Evolutionary conservation across 2,113 vertebrate genomes (phyloP).

Genomic region (Peromyscus californicus): DNA sequence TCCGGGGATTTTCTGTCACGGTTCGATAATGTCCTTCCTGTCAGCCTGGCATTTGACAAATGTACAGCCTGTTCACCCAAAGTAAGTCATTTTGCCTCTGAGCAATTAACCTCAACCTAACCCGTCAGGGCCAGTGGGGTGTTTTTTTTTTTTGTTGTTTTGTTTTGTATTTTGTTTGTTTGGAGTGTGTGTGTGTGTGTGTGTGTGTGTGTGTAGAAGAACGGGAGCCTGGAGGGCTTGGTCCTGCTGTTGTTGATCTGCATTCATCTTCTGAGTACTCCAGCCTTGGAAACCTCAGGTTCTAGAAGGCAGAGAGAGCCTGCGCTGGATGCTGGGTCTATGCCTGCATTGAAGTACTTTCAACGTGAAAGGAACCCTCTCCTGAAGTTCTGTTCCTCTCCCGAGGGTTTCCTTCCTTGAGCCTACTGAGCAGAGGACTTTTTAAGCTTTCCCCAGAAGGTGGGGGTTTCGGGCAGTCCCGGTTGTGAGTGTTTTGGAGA

Average conservation of each 20-base stretch:
- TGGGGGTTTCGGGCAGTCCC: not conserved
- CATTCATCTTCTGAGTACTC: slow-evolving; percentile 25
- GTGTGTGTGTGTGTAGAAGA: not conserved
- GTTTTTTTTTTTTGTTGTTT: not conserved
- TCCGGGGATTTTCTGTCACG: slow-evolving; percentile 98
- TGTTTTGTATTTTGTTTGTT: too few relatives aligned
- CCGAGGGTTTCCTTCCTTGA: not conserved
- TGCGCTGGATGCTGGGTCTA: slow-evolving; percentile 1
- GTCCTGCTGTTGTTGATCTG: not conserved
- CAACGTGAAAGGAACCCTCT: not conserved
- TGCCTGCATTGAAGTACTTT: not conserved
- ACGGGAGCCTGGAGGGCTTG: not conserved
- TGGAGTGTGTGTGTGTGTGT: too few relatives aligned
- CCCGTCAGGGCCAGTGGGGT: not conserved
- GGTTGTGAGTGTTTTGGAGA: slow-evolving; percentile 41
- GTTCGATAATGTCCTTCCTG: slow-evolving; percentile 98
- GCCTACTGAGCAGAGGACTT: not conserved
- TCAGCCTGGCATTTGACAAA: slow-evolving; percentile 98
- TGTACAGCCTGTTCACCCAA: slow-evolving; percentile 97
- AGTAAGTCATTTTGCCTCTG: slow-evolving; percentile 88
- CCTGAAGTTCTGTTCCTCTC: not conserved
- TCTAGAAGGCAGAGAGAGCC: not conserved
- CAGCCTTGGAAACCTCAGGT: not conserved
- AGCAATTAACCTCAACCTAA: not conserved
- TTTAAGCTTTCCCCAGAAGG: slow-evolving; percentile 37